A percentile compares a stretch with the other conserved stretches of the same genome.
Evolutionary conservation across 2,797 vertebrate species (phyloP).

Genomic region (Dicrostonyx torquatus): DNA sequence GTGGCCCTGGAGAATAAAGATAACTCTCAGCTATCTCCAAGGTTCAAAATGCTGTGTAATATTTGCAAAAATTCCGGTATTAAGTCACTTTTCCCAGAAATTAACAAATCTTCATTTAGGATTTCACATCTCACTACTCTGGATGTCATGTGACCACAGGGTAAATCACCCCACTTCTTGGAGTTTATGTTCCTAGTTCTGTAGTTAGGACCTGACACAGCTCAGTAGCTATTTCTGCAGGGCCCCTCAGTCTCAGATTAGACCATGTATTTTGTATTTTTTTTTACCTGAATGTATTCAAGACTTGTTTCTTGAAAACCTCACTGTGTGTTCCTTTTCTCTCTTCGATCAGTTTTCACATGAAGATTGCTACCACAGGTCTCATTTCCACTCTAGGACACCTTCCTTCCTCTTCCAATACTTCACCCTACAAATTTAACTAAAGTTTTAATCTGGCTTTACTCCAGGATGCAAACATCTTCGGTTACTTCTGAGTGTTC

Average conservation of each 20-base stretch:
- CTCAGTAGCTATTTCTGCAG: slow-evolving; percentile 2
- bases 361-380: slow-evolving; percentile 16
- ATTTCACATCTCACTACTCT: neutral
- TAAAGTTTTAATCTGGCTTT: neutral
- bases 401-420: slow-evolving; percentile 12
- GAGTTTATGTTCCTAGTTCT: neutral
- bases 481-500: neutral
- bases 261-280: neutral
- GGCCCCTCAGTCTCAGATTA: neutral
- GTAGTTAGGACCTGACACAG: neutral
- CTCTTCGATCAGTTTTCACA: neutral
- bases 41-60: neutral
- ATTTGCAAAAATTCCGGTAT: slow-evolving; percentile 30
- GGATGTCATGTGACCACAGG: neutral
- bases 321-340: neutral
- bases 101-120: slow-evolving; percentile 4
- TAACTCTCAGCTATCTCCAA: slow-evolving; percentile 10
- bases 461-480: neutral
- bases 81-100: neutral
- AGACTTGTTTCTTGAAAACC: slow-evolving; percentile 6
- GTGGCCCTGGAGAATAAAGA: slow-evolving; percentile 5
- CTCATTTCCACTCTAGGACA: neutral
- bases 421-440: neutral
- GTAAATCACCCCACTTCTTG: neutral
- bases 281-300: neutral